phyloP scores from a whole-genome alignment of 2,888 invertebrate genomes.

The Sicus ferrugineus region DNA sequence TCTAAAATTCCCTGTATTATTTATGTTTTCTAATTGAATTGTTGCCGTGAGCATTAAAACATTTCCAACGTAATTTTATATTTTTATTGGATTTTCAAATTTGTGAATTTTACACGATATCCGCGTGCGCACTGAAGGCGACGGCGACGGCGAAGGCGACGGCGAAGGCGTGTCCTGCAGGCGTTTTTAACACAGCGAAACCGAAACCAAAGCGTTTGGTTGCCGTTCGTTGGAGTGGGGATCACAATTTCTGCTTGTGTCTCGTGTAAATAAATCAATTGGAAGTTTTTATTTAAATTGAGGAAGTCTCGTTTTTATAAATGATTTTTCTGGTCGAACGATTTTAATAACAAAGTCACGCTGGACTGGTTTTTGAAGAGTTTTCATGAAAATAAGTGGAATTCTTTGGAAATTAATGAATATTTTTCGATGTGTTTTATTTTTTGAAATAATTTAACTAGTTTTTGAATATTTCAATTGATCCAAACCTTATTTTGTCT shows the following conservation, averaged over 20 bases:
- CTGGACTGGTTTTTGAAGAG: too few relatives aligned
- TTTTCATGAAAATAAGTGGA: too few relatives aligned
- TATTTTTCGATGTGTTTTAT: too few relatives aligned
- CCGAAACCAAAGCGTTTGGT: background rate
- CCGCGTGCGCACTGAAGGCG: too few relatives aligned
- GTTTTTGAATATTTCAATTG: too few relatives aligned
- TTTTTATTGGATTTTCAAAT: background rate
- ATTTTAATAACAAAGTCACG: background rate
- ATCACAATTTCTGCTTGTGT: background rate
- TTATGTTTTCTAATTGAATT: constrained; percentile 15
- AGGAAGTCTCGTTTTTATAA: background rate
- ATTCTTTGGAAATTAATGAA: too few relatives aligned
- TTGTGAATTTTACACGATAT: too few relatives aligned
- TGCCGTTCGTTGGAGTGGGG: background rate
- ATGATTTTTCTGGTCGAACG: background rate
- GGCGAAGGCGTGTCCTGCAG: background rate
- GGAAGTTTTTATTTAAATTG: too few relatives aligned
- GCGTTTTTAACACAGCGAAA: too few relatives aligned
- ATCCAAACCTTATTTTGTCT: too few relatives aligned
- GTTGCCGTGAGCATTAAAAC: constrained; percentile 1
- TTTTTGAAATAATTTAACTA: too few relatives aligned
- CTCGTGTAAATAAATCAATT: background rate
- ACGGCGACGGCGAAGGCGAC: too few relatives aligned
- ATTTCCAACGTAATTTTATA: background rate
- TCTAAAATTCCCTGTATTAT: background rate